Evolutionary conservation across 2,888 invertebrate species (phyloP).

Genomic region (Himalopsyche kuldschensis): DNA sequence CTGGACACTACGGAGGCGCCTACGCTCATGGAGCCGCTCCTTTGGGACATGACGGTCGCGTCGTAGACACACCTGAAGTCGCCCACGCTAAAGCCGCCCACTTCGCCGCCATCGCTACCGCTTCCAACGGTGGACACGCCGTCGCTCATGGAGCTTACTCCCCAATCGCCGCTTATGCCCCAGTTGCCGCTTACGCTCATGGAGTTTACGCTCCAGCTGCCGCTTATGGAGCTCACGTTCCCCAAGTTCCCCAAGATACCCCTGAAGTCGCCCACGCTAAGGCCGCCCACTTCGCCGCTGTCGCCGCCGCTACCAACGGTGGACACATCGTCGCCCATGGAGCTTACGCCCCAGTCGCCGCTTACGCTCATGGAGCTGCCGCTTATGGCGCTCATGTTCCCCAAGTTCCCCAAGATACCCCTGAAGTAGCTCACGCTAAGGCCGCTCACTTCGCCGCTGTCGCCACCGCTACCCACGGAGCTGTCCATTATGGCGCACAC

Average conservation of each 20-base stretch:
- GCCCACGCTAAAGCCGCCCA: slow-evolving; percentile 64
- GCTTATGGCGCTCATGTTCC: background rate
- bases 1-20: slow-evolving; percentile 41
- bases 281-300: slow-evolving; percentile 44
- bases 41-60: slow-evolving; percentile 42
- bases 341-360: slow-evolving; percentile 8
- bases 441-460: slow-evolving; percentile 56
- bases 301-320: slow-evolving; percentile 32
- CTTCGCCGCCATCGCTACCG: slow-evolving; percentile 55
- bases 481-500: background rate
- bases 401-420: slow-evolving; percentile 45
- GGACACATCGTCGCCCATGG: slow-evolving; percentile 51
- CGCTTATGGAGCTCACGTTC: background rate
- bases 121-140: slow-evolving; percentile 7
- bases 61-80: slow-evolving; percentile 65
- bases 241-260: background rate
- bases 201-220: background rate
- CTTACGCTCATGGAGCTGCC: no score
- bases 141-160: background rate
- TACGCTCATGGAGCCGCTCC: slow-evolving; percentile 46
- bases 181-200: no score
- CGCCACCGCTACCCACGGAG: background rate
- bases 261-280: slow-evolving; percentile 32
- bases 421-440: slow-evolving; percentile 64
- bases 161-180: background rate